Evolutionary conservation across 2,797 vertebrate species (phyloP), one percentile per base, ranked within the genome.

Genomic region (Onychomys leucogaster): DNA sequence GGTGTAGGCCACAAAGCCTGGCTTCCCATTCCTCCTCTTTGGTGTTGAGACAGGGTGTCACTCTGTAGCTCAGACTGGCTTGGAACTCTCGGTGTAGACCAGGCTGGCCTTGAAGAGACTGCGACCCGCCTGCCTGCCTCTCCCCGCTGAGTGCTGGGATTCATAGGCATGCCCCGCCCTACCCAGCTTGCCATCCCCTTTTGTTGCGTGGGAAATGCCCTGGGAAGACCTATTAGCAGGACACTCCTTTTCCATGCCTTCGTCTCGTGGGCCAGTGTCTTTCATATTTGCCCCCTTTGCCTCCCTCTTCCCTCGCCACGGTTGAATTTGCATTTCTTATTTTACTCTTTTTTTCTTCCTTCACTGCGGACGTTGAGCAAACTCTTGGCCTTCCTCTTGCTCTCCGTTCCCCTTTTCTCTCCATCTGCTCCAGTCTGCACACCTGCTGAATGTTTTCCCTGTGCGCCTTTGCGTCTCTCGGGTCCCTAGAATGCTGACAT

Each of bases 251-350:
- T 46, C 81, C 59, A 29, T 32, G 34, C 32, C 16, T 65, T 76
- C 84, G 49, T 61, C 96, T 91, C 80, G 73, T 23, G 71, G 81
- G 49, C 52, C 89, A 43, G 34, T 76, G 37, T 87, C 61, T 82
- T 87, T 83, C 57, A 32, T 67, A 65, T 76, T n/a, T 57, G 63
- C 4, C 32, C 32, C 86, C 37, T 61, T 55, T 46, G 55, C 73
- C 57, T 7, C 34, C 52, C 27, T 23, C 46, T 14, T 69, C 41
- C 10, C 29, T 14, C 32, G 1, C 3, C 11, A 57, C n/a, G 73
- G 63, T 43, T 71, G 37, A 67, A 65, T 65, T 75, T 87, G 46
- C 5, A 67, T 89, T 96, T 94, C 69, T 63, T 52, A 4, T 27
- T 16, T 91, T 75, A 29, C 29, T 7, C 46, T 57, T 78, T 82